A percentile compares a stretch with the other conserved stretches of the same genome.
Conservation (phyloP, 2,113 vertebrate species). For the Nanorana parkeri region DNA sequence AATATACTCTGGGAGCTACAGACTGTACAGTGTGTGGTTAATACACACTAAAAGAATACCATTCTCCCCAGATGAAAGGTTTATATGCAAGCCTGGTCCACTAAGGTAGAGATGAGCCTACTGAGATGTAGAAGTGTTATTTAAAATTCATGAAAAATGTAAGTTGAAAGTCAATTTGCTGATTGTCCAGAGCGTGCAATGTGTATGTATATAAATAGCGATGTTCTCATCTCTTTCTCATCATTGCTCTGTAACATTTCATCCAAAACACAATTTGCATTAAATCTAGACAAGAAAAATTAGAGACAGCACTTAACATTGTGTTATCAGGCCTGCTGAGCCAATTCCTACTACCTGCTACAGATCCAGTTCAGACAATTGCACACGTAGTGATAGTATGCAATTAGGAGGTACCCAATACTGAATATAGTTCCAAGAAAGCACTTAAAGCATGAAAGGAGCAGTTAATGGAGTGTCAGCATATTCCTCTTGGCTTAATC, state of each 20-base stretch:
- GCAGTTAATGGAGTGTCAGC: conserved; percentile 32
- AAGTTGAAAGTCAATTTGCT: neutral
- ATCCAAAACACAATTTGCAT: conserved; percentile 21
- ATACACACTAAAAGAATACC: neutral
- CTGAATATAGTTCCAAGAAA: conserved; percentile 33
- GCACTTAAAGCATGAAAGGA: conserved; percentile 45
- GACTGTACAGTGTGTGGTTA: fast-evolving
- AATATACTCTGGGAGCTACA: neutral
- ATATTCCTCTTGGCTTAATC: conserved; percentile 68
- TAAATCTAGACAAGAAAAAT: conserved; percentile 7
- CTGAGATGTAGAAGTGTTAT: neutral
- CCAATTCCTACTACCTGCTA: conserved; percentile 26
- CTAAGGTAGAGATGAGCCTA: neutral
- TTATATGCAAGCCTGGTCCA: neutral
- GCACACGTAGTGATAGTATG: fast-evolving
- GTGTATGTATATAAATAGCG: neutral
- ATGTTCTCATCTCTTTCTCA: neutral
- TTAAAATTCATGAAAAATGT: neutral
- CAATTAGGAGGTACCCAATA: neutral
- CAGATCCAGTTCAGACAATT: conserved; percentile 23
- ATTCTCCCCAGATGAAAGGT: neutral
- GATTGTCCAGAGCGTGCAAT: neutral
- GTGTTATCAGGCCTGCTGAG: conserved; percentile 50
- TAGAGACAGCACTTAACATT: conserved; percentile 16
- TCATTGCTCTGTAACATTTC: conserved; percentile 7